Conservation (phyloP, 2,113 vertebrate genomes). For the Upupa epops region DNA sequence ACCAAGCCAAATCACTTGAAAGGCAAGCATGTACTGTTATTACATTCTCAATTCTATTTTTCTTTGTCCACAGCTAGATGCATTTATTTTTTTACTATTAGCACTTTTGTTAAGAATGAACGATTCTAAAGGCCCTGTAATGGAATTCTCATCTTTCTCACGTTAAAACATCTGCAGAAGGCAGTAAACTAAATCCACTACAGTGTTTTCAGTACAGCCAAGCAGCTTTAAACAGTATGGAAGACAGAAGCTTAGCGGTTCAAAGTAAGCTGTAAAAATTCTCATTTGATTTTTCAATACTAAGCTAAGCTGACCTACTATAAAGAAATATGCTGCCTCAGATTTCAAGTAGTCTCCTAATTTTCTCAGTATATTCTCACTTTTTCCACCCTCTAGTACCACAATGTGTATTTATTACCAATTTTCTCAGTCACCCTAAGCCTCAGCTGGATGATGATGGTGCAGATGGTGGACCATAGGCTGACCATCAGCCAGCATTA, state of each 20-base stretch:
- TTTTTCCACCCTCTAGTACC: background rate
- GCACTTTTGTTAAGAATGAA: background rate
- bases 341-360: background rate
- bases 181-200: background rate
- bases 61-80: background rate
- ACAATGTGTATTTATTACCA: background rate
- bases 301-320: background rate
- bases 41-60: background rate
- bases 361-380: background rate
- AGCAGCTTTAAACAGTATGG: conserved; percentile 1
- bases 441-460: background rate
- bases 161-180: background rate
- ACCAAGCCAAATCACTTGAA: background rate
- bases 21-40: background rate
- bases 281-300: background rate
- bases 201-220: conserved; percentile 11
- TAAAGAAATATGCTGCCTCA: background rate
- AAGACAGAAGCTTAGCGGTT: background rate
- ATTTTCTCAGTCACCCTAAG: background rate
- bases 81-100: background rate
- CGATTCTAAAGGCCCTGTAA: background rate
- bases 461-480: background rate
- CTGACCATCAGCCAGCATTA: too few species aligned
- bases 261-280: conserved; percentile 30
- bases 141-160: conserved; percentile 8